phyloP scores from a whole-genome alignment of 2,113 vertebrate species.

The Etheostoma spectabile region DNA sequence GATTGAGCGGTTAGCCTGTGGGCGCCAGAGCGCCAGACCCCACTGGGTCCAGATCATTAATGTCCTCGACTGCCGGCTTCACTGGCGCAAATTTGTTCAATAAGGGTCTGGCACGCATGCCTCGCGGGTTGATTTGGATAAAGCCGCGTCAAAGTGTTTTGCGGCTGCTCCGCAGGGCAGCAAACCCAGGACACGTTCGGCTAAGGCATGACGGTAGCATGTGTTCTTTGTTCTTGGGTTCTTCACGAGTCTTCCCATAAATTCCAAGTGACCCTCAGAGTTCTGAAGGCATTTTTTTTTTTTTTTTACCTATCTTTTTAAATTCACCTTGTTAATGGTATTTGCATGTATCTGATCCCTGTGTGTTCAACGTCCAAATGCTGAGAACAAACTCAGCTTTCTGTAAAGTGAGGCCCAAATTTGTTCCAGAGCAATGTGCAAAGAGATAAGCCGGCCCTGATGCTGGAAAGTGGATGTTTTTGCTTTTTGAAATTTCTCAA shows the following conservation, averaged over 20 bases:
- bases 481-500: no score
- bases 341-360: no score
- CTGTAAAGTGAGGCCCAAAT: no score
- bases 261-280: neutral
- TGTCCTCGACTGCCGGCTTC: slow-evolving; percentile 83
- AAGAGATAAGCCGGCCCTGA: no score
- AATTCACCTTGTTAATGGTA: no score
- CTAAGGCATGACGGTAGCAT: neutral
- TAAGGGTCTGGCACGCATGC: slow-evolving; percentile 74
- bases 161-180: slow-evolving; percentile 31
- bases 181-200: neutral
- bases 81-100: slow-evolving; percentile 84
- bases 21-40: slow-evolving; percentile 78
- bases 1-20: slow-evolving; percentile 81
- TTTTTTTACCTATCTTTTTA: no score
- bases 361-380: no score
- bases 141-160: slow-evolving; percentile 55
- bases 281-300: no score
- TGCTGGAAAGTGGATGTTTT: no score
- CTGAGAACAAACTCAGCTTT: no score
- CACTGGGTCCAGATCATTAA: slow-evolving; percentile 86
- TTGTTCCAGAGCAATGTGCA: no score
- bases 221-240: neutral
- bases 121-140: slow-evolving; percentile 70
- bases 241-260: neutral